phyloP scores from a whole-genome alignment of 2,888 invertebrate genomes.

The Philonicus albiceps region DNA sequence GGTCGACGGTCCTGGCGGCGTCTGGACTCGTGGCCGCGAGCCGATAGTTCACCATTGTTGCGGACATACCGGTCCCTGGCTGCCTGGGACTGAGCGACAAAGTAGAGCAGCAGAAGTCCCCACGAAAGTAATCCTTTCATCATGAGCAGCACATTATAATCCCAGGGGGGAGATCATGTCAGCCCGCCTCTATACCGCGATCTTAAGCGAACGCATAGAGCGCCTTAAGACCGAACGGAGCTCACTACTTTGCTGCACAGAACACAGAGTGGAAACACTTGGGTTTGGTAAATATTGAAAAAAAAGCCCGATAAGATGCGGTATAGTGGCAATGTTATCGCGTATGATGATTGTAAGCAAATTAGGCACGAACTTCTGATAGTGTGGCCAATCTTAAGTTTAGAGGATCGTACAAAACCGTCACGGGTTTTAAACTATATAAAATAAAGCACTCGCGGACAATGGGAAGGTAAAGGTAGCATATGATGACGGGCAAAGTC shows the following conservation, averaged over 20 bases:
- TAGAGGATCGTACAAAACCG: background rate
- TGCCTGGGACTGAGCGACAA: constrained; percentile 53
- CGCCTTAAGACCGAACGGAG: background rate
- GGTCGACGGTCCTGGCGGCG: constrained; percentile 56
- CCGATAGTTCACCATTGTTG: constrained; percentile 14
- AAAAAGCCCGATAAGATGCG: background rate
- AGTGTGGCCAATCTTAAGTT: background rate
- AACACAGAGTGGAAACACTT: constrained; percentile 4
- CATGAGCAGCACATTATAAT: constrained; percentile 49
- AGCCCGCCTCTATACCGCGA: background rate
- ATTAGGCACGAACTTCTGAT: constrained; percentile 3
- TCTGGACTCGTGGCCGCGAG: constrained; percentile 12
- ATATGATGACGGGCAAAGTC: background rate
- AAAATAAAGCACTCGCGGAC: background rate
- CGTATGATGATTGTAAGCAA: background rate
- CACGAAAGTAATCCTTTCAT: constrained; percentile 56
- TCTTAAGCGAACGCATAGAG: background rate
- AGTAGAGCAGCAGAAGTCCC: constrained; percentile 56
- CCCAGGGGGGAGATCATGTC: constrained; percentile 24
- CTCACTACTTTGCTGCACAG: background rate
- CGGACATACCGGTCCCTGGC: constrained; percentile 55
- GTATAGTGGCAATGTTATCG: background rate
- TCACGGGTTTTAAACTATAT: background rate
- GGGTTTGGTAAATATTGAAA: background rate
- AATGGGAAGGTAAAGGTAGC: constrained; percentile 4